A percentile compares a stretch with the other conserved stretches of the same genome.
These are phyloP conservation scores for Cassiopea andromeda DNA, from an alignment of 30 jellyfish, hydroid and myxozoan species.

Conservation along the genomic window DNA sequence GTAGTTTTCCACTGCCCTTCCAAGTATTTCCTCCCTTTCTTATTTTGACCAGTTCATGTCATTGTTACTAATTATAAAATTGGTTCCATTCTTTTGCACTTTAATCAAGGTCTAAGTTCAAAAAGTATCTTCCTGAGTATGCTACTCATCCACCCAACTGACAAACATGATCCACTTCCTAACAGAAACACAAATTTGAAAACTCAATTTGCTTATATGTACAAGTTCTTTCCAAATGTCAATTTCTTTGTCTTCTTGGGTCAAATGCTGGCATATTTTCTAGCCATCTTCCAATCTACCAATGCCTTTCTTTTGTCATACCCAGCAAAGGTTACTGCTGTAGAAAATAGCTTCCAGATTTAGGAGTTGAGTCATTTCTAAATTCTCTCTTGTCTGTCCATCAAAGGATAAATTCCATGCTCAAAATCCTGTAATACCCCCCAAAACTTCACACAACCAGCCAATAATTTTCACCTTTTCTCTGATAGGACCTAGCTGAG, in stretches of 20 bases:
- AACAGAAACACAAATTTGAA: constrained; percentile 51
- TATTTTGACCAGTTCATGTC: not conserved
- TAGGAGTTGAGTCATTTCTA: not conserved
- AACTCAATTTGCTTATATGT: constrained; percentile 18
- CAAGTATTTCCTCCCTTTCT: constrained; percentile 2
- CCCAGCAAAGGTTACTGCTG: constrained; percentile 23
- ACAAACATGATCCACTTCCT: constrained; percentile 41
- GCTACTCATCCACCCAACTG: constrained; percentile 56
- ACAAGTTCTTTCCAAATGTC: not conserved
- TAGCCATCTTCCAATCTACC: constrained; percentile 19
- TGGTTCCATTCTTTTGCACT: constrained; percentile 13
- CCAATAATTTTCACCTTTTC: constrained; percentile 20
- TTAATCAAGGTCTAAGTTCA: constrained; percentile 19
- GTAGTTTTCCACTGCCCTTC: not conserved
- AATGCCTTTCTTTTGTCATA: constrained; percentile 28
- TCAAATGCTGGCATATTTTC: constrained; percentile 21
- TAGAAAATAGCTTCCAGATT: constrained; percentile 37
- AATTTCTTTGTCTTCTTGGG: not conserved
- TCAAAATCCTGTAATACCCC: constrained; percentile 1
- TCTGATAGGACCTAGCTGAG: constrained; percentile 24
- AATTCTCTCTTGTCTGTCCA: constrained; percentile 28
- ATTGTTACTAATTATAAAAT: constrained; percentile 5
- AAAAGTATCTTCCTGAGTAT: constrained; percentile 33
- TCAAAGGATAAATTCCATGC: not conserved
- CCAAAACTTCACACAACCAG: not conserved